Evolutionary conservation across 2,888 invertebrate genomes (phyloP), one percentile per base, ranked within the genome.

Genomic region (Sicus ferrugineus): DNA sequence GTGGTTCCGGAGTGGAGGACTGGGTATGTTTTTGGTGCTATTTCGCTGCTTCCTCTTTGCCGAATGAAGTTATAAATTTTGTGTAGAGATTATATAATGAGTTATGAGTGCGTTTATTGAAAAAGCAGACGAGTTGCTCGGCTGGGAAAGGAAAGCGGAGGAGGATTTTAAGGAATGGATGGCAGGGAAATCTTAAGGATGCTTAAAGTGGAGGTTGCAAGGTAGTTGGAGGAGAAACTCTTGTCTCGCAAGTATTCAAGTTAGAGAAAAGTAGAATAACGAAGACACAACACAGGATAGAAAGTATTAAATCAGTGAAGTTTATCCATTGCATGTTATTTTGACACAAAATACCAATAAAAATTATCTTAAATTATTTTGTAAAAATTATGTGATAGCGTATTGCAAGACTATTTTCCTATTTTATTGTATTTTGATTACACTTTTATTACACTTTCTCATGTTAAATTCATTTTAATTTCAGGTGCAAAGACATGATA

Each of bases 21-120:
- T 34, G 34, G 34, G 34, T 34, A 14, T 7, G 34, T 34, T 5
- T 34, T 34, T 34, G 14, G 34, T 42, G 42, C 16, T n/a, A 42
- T 4, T 1, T 16, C 14, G 42, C 1, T 19, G 11, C 19, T 50
- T 48, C 14, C 28, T 64, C 11, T 46, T 50, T 31, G 30, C 14
- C 31, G 30, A 3, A 28, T 31, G 21, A n/a, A 38, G 65, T 52
- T 65, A 65, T 69, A 71, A 70, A 73, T 73, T 56, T 70, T 68
- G 50, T 64, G 30, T 65, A 70, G 69, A 70, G 72, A 73, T 73
- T 73, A 71, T 71, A 66, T 69, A 68, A 69, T 73, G 69, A 73
- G 61, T 73, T 71, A 73, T 70, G 72, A 68, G 70, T 52, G 30
- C 56, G 64, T 67, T 69, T 70, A 72, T 70, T 70, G 70, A 70